Evolutionary conservation across 2,888 invertebrate species (phyloP).

Genomic region (Agrochola lota): DNA sequence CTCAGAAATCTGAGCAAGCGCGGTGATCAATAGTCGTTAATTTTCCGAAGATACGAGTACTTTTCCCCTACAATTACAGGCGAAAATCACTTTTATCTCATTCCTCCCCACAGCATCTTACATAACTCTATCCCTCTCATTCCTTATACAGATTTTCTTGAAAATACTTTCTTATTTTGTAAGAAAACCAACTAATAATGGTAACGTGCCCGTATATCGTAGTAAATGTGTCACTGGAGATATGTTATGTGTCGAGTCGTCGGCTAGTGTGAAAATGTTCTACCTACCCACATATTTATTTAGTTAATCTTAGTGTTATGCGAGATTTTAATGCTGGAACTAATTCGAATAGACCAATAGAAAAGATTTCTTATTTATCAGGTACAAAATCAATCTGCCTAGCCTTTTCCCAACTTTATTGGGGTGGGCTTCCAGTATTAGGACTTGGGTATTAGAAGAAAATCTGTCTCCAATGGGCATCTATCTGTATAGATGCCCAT

Average conservation of each 20-base stretch:
- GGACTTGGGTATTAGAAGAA: too few species aligned
- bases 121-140: constrained; percentile 28
- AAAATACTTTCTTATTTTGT: constrained; percentile 44
- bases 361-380: neutral
- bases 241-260: constrained; percentile 47
- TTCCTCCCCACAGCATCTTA: neutral
- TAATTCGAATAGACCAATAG: constrained; percentile 8
- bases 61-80: neutral
- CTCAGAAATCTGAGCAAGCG: neutral
- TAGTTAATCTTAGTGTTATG: constrained; percentile 8
- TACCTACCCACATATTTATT: constrained; percentile 40
- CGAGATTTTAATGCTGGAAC: neutral
- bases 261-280: constrained; percentile 32
- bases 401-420: too few species aligned
- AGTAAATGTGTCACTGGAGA: constrained; percentile 54
- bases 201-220: constrained; percentile 50
- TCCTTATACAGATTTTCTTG: constrained; percentile 36
- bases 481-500: too few species aligned
- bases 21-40: neutral
- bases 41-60: neutral
- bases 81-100: neutral
- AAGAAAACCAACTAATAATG: constrained; percentile 59
- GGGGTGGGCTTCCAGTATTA: too few species aligned
- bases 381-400: too few species aligned
- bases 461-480: too few species aligned